phyloP scores from a whole-genome alignment of 1,140 invertebrate genomes.

The Pogonomyrmex californicus region DNA sequence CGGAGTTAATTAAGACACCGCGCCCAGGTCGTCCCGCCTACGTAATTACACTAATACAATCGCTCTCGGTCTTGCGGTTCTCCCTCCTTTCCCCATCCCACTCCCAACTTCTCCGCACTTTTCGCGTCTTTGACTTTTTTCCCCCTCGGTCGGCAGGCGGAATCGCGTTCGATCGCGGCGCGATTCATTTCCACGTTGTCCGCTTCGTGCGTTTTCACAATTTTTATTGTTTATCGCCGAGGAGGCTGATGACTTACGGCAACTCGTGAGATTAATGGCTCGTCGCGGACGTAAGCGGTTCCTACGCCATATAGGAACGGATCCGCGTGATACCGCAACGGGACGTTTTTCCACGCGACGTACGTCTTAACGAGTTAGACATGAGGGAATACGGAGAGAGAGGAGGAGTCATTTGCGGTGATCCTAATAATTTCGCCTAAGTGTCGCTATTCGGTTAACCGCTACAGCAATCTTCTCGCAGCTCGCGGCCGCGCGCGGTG shows the following conservation, averaged over 20 bases:
- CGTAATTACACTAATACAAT: constrained; percentile 67
- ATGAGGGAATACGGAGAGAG: not conserved
- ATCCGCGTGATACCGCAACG: constrained; percentile 11
- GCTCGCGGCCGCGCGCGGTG: constrained; percentile 13
- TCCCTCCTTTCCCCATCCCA: not conserved
- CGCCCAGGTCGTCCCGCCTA: constrained; percentile 41
- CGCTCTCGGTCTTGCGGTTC: not conserved
- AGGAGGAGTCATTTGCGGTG: constrained; percentile 17
- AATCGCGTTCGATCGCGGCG: not conserved
- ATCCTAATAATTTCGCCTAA: constrained; percentile 59
- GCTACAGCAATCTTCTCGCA: constrained; percentile 56
- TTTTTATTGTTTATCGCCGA: not conserved
- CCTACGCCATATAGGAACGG: not conserved
- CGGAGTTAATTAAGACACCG: constrained; percentile 73
- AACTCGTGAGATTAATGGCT: constrained; percentile 10
- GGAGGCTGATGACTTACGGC: constrained; percentile 8
- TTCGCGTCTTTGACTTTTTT: not conserved
- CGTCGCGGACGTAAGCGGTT: not conserved
- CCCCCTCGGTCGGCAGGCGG: not conserved
- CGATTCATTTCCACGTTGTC: not conserved
- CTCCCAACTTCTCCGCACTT: not conserved
- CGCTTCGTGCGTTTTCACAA: not conserved
- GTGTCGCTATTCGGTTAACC: constrained; percentile 58
- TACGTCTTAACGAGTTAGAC: constrained; percentile 34
- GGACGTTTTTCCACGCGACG: constrained; percentile 13